Conservation (phyloP, 2,888 invertebrate species). For the Plagodis dolabraria region DNA sequence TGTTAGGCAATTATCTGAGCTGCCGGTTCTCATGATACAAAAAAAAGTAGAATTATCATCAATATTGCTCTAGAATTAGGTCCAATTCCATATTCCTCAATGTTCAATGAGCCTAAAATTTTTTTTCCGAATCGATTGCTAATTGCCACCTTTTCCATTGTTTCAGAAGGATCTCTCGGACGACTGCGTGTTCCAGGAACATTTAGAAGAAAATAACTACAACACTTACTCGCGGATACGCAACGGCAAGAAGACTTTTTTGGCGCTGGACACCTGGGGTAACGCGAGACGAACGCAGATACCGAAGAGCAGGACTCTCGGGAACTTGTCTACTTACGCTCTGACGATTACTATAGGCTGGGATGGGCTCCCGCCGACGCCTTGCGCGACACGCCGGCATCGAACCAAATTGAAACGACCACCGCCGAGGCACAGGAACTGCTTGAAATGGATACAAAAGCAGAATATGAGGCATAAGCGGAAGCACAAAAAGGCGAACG, state of each 20-base stretch:
- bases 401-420: slow-evolving; percentile 75
- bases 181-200: slow-evolving; percentile 95
- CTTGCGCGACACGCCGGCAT: slow-evolving; percentile 72
- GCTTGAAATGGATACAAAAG: slow-evolving; percentile 78
- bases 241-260: slow-evolving; percentile 88
- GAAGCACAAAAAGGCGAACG: slow-evolving; percentile 80
- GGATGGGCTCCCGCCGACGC: slow-evolving; percentile 65
- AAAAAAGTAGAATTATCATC: no score
- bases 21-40: no score
- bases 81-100: no score
- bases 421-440: slow-evolving; percentile 74
- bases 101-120: no score
- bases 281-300: slow-evolving; percentile 90
- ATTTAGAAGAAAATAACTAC: slow-evolving; percentile 93
- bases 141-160: slow-evolving; percentile 69
- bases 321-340: slow-evolving; percentile 90
- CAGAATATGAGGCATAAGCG: slow-evolving; percentile 73
- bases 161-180: slow-evolving; percentile 94
- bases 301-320: slow-evolving; percentile 87
- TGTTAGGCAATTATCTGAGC: no score
- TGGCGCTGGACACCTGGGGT: slow-evolving; percentile 91
- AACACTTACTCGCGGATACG: slow-evolving; percentile 92
- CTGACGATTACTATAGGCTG: slow-evolving; percentile 82
- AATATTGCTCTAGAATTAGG: no score
- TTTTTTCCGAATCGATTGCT: slow-evolving; percentile 23